These are phyloP conservation scores for Glomeris maerens DNA, from an alignment of 1,140 invertebrate genomes.

Conservation along the genomic window DNA sequence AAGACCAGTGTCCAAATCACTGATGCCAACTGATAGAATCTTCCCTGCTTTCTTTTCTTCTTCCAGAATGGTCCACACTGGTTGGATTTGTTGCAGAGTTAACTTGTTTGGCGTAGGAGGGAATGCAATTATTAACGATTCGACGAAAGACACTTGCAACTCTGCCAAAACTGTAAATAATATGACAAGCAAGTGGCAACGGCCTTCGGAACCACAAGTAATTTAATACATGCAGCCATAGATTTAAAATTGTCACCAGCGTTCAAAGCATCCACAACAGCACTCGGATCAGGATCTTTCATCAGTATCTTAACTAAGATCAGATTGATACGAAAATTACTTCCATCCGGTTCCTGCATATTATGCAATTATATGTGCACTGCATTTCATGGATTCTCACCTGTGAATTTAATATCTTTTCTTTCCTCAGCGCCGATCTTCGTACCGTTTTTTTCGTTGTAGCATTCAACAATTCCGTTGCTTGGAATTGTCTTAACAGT, in stretches of 20 bases:
- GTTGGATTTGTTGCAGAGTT: slow-evolving; percentile 44
- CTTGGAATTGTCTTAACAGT: slow-evolving; percentile 10
- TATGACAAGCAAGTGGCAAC: slow-evolving; percentile 11
- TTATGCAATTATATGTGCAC: not conserved
- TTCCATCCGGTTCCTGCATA: slow-evolving; percentile 9
- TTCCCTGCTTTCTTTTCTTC: slow-evolving; percentile 46
- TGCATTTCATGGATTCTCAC: slow-evolving; percentile 9
- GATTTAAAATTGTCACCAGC: slow-evolving; percentile 27
- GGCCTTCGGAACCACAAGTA: slow-evolving; percentile 8
- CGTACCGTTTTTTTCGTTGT: slow-evolving; percentile 36
- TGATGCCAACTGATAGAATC: slow-evolving; percentile 63
- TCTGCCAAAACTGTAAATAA: slow-evolving; percentile 43
- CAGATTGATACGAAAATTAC: too few species aligned
- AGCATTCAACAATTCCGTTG: slow-evolving; percentile 20
- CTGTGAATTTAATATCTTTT: slow-evolving; percentile 41
- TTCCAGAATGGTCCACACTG: slow-evolving; percentile 57
- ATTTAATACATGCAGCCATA: slow-evolving; percentile 4
- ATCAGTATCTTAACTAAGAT: slow-evolving; percentile 41
- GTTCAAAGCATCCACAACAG: slow-evolving; percentile 34
- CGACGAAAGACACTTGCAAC: slow-evolving; percentile 47
- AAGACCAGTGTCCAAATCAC: slow-evolving; percentile 67
- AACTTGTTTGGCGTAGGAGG: slow-evolving; percentile 37
- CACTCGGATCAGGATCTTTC: slow-evolving; percentile 29
- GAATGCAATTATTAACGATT: slow-evolving; percentile 59
- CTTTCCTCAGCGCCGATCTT: slow-evolving; percentile 25